A percentile compares a stretch with the other conserved stretches of the same genome.
Conservation (phyloP, 2,113 vertebrate genomes). For the Edolisoma coerulescens region DNA sequence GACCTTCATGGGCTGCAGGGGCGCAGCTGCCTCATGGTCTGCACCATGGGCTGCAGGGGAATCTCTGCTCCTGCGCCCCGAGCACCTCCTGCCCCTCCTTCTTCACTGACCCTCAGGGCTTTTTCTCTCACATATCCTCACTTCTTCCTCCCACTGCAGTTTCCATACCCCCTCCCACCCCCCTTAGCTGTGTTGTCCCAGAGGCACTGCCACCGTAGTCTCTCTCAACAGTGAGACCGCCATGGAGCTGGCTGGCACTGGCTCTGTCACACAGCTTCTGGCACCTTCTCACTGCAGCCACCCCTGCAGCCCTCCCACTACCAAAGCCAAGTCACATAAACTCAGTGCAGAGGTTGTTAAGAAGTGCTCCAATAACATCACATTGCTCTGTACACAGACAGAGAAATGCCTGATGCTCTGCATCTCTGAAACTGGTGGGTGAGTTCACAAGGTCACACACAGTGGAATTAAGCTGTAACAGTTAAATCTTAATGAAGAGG, state of each 20-base stretch:
- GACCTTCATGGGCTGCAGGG: not conserved
- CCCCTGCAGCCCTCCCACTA: too few species aligned
- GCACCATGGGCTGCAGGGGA: not conserved
- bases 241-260: not conserved
- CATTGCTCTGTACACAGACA: not conserved
- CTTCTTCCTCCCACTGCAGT: not conserved
- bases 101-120: not conserved
- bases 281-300: not conserved
- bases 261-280: not conserved
- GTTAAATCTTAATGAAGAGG: not conserved
- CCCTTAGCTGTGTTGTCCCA: not conserved
- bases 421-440: not conserved
- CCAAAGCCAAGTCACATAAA: not conserved
- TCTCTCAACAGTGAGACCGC: rapidly evolving
- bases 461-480: not conserved
- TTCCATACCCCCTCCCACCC: not conserved
- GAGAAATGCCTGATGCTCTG: not conserved
- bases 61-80: not conserved
- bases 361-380: not conserved
- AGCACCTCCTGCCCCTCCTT: not conserved
- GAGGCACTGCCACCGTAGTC: rapidly evolving
- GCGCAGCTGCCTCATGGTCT: not conserved
- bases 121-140: not conserved
- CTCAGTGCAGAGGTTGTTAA: not conserved
- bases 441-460: not conserved